Evolutionary conservation across 2,113 vertebrate genomes (phyloP).

Genomic region (Budorcas taxicolor): DNA sequence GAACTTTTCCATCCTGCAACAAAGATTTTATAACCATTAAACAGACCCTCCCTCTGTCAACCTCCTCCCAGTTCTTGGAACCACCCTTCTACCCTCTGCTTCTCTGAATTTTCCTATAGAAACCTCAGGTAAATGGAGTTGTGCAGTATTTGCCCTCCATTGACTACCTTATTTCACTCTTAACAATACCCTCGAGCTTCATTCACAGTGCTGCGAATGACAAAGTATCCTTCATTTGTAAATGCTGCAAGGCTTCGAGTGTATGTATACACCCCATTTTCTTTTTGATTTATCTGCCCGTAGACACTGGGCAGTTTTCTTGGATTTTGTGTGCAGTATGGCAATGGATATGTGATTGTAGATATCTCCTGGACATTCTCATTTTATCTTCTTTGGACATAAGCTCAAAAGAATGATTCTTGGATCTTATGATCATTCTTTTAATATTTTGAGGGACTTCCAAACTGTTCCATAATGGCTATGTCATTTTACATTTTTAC

Average conservation of each 20-base stretch:
- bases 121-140: not conserved
- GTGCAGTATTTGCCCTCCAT: not conserved
- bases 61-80: not conserved
- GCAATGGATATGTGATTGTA: too few relatives aligned
- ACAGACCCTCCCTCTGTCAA: too few relatives aligned
- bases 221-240: not conserved
- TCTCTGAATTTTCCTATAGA: not conserved
- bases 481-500: not conserved
- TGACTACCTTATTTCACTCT: not conserved
- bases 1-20: not conserved
- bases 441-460: not conserved
- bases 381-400: not conserved
- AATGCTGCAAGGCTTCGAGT: not conserved
- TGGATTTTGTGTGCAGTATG: too few relatives aligned
- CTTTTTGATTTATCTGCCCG: not conserved
- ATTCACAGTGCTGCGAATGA: not conserved
- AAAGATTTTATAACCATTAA: not conserved
- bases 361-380: not conserved
- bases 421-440: not conserved
- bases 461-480: not conserved
- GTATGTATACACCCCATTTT: not conserved
- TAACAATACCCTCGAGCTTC: rapidly evolving
- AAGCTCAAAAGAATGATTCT: not conserved
- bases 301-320: not conserved
- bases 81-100: not conserved